Evolutionary conservation across 2,797 vertebrate genomes (phyloP).

Genomic region (Luscinia megarhynchos): DNA sequence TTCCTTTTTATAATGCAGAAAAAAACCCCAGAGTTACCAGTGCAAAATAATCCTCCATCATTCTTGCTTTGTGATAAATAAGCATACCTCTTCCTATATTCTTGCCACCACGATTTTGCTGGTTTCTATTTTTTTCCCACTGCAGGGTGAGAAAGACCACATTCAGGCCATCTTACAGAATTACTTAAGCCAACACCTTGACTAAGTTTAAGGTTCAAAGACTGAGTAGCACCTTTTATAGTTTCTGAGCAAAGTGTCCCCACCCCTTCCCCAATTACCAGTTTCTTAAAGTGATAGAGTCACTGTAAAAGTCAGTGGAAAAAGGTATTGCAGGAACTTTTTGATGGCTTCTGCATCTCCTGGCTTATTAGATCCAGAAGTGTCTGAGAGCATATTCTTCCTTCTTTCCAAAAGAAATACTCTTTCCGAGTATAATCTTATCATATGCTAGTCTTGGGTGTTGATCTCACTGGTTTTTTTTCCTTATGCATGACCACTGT

Average conservation of each 20-base stretch:
- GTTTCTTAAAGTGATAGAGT: neutral
- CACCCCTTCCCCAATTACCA: fast-evolving
- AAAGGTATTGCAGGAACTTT: neutral
- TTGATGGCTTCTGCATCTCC: neutral
- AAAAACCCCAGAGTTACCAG: neutral
- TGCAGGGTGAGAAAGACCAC: neutral
- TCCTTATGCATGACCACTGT: neutral
- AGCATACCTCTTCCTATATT: neutral
- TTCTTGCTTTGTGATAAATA: neutral
- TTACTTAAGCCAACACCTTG: neutral
- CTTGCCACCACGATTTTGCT: neutral
- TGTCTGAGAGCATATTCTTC: neutral
- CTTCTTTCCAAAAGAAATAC: neutral
- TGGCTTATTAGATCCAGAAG: neutral
- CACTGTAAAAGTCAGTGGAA: neutral
- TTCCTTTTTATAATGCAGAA: neutral
- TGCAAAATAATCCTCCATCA: neutral
- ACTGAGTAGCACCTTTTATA: neutral
- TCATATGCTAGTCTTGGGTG: neutral
- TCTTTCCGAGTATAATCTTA: neutral
- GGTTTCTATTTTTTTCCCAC: neutral
- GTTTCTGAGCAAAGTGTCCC: neutral
- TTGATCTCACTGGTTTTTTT: neutral
- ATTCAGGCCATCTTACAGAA: neutral
- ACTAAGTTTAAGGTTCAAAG: neutral